A percentile compares a stretch with the other conserved stretches of the same genome.
Conservation (phyloP, 2,113 vertebrate genomes). For the Morone saxatilis region DNA sequence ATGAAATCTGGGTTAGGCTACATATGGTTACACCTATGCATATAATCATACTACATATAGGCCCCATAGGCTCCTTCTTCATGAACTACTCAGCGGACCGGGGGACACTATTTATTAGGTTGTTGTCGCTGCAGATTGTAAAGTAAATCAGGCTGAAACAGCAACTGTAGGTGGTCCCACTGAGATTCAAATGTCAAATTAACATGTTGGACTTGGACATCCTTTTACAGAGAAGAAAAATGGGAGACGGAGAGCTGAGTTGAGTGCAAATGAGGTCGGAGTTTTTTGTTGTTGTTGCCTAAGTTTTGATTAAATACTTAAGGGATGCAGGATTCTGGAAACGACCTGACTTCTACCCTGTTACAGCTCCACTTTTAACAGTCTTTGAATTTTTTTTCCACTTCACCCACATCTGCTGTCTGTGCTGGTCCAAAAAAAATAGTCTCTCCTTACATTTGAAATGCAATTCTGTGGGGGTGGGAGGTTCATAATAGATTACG, state of each 20-base stretch:
- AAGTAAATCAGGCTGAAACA: slow-evolving; percentile 44
- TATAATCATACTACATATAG: slow-evolving; percentile 50
- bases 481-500: slow-evolving; percentile 74
- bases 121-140: slow-evolving; percentile 40
- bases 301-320: slow-evolving; percentile 38
- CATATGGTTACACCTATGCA: slow-evolving; percentile 66
- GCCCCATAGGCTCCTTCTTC: slow-evolving; percentile 26
- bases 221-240: slow-evolving; percentile 24
- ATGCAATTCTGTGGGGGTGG: slow-evolving; percentile 68
- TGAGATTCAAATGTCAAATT: slow-evolving; percentile 72
- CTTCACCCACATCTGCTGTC: slow-evolving; percentile 47
- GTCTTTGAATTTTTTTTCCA: slow-evolving; percentile 19
- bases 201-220: slow-evolving; percentile 59
- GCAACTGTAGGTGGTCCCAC: slow-evolving; percentile 52
- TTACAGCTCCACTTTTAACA: slow-evolving; percentile 30
- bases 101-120: slow-evolving; percentile 44
- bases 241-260: slow-evolving; percentile 13
- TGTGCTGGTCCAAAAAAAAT: slow-evolving; percentile 39
- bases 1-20: slow-evolving; percentile 77
- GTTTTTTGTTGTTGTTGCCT: neutral
- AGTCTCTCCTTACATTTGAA: slow-evolving; percentile 63
- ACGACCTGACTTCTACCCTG: slow-evolving; percentile 43
- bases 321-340: slow-evolving; percentile 33
- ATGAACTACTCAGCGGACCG: slow-evolving; percentile 35
- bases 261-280: slow-evolving; percentile 27